Evolutionary conservation across 2,888 invertebrate genomes (phyloP).

Genomic region (Coleophora flavipennella): DNA sequence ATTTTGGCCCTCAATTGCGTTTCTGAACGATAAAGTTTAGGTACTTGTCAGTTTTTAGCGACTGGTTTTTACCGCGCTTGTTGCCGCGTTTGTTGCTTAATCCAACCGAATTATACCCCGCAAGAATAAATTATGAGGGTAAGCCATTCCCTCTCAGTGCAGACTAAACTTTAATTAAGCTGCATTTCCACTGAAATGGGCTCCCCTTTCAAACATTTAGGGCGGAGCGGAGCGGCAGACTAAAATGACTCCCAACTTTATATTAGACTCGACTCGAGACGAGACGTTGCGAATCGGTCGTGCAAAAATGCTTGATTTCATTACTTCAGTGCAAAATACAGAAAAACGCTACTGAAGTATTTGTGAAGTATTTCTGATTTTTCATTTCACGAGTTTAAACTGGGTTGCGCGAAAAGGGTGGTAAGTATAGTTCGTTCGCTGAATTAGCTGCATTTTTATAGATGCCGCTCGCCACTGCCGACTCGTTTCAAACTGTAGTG

Average conservation of each 20-base stretch:
- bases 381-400: constrained; percentile 4
- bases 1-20: no score
- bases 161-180: constrained; percentile 63
- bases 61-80: no score
- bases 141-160: constrained; percentile 52
- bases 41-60: no score
- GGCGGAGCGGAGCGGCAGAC: constrained; percentile 32
- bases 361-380: constrained; percentile 26
- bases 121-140: constrained; percentile 63
- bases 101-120: constrained; percentile 55
- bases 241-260: constrained; percentile 33
- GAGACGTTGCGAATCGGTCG: constrained; percentile 23
- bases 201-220: constrained; percentile 54
- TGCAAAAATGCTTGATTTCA: constrained; percentile 41
- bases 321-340: constrained; percentile 21
- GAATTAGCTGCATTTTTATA: no score
- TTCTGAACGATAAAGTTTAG: no score
- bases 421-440: no score
- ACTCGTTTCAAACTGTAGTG: no score
- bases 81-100: constrained; percentile 50
- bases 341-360: constrained; percentile 28
- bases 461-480: no score
- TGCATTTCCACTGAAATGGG: constrained; percentile 56
- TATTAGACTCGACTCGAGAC: constrained; percentile 19
- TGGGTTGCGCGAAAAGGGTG: no score